phyloP scores from a whole-genome alignment of 2,113 vertebrate genomes.

The Halcyon senegalensis region DNA sequence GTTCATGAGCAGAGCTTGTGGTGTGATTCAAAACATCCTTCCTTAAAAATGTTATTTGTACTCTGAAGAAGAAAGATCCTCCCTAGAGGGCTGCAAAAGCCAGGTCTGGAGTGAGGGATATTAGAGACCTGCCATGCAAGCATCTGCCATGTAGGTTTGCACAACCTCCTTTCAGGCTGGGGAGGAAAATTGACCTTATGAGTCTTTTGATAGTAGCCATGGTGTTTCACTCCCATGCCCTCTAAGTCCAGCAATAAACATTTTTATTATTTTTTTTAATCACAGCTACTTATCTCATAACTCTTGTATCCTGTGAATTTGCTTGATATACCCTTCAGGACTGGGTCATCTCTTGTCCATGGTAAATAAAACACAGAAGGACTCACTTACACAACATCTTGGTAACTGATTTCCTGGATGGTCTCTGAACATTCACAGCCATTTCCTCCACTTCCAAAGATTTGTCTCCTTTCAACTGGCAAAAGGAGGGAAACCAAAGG shows the following conservation, averaged over 20 bases:
- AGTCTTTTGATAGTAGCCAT: background rate
- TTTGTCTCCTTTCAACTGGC: slow-evolving; percentile 73
- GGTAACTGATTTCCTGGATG: slow-evolving; percentile 78
- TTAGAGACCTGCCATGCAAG: background rate
- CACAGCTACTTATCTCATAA: background rate
- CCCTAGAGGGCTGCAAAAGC: background rate
- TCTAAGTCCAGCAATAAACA: background rate
- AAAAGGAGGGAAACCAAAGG: background rate
- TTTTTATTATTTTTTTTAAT: background rate
- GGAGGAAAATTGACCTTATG: background rate
- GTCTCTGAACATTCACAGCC: slow-evolving; percentile 71
- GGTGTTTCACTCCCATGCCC: background rate
- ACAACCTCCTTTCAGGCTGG: background rate
- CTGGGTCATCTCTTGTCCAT: background rate
- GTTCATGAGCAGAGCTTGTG: background rate
- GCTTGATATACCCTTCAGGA: background rate
- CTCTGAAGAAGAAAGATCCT: background rate
- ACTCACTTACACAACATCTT: slow-evolving; percentile 79
- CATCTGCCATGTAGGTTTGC: background rate
- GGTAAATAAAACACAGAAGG: background rate
- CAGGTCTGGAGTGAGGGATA: background rate
- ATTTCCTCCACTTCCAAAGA: slow-evolving; percentile 73
- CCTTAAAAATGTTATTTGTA: background rate
- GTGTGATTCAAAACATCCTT: background rate
- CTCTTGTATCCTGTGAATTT: background rate